Percentiles rank a stretch among this genome's conserved stretches.
Evolutionary conservation across 2,797 vertebrate species (phyloP).

Genomic region (Eulemur mongoz): DNA sequence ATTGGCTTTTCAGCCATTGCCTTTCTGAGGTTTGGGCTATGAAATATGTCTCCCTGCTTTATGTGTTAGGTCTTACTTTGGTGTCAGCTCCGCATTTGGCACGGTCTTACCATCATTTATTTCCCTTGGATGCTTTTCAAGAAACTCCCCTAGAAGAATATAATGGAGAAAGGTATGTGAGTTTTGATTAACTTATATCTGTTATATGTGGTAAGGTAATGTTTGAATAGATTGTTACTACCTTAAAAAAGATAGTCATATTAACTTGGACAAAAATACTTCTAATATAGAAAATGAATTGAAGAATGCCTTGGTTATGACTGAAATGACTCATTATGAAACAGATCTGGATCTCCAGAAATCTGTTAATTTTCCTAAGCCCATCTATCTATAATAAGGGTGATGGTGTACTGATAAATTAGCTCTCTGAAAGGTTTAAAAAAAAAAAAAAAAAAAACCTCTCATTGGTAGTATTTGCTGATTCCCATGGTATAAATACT

Average conservation of each 20-base stretch:
- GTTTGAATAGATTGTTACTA: background rate
- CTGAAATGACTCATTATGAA: background rate
- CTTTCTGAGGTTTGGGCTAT: background rate
- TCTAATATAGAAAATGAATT: slow-evolving; percentile 25
- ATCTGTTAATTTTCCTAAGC: background rate
- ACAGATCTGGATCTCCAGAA: background rate
- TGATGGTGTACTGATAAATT: background rate
- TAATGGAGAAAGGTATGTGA: slow-evolving; percentile 88
- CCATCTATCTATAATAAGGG: background rate
- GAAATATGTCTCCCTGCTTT: slow-evolving; percentile 53
- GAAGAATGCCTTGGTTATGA: background rate
- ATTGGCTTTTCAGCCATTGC: background rate
- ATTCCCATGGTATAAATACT: background rate
- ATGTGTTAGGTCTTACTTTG: slow-evolving; percentile 91
- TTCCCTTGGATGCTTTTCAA: slow-evolving; percentile 93
- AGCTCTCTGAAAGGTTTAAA: background rate
- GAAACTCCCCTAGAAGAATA: slow-evolving; percentile 88
- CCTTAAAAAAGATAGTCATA: background rate
- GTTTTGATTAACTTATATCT: slow-evolving; percentile 50
- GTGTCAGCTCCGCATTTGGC: slow-evolving; percentile 97
- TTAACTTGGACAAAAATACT: background rate
- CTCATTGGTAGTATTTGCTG: background rate
- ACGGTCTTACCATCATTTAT: slow-evolving; percentile 98
- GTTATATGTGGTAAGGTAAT: background rate
- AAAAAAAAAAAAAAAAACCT: background rate